phyloP scores from a whole-genome alignment of 2,113 vertebrate genomes.

The Scomber scombrus region DNA sequence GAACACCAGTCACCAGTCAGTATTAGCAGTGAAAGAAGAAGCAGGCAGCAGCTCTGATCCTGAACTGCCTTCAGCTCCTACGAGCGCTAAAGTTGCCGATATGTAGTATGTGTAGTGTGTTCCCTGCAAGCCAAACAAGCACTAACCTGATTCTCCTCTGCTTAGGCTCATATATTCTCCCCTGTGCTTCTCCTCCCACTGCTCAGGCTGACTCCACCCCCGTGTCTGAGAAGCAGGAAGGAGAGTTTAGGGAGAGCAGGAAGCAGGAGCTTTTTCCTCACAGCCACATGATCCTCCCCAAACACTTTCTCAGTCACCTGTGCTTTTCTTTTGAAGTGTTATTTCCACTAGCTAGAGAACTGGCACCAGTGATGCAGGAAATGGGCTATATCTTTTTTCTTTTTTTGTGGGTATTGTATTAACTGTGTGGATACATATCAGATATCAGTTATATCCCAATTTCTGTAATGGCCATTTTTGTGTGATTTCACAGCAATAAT shows the following conservation, averaged over 20 bases:
- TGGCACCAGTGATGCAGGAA: not conserved
- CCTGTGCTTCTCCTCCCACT: slow-evolving; percentile 38
- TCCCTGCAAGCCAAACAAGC: slow-evolving; percentile 37
- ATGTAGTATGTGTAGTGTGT: not conserved
- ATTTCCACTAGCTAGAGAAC: not conserved
- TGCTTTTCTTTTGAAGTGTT: not conserved
- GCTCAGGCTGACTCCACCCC: slow-evolving; percentile 57
- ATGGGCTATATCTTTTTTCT: not conserved
- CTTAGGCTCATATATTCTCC: slow-evolving; percentile 32
- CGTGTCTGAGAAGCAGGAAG: slow-evolving; percentile 37
- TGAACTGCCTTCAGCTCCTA: slow-evolving; percentile 5
- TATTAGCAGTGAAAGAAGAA: not conserved
- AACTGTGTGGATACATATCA: not conserved
- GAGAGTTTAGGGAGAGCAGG: slow-evolving; percentile 54
- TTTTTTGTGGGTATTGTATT: no score
- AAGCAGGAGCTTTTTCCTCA: slow-evolving; percentile 53
- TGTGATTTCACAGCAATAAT: no score
- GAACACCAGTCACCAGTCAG: not conserved
- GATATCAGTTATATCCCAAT: not conserved
- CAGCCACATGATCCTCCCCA: slow-evolving; percentile 37
- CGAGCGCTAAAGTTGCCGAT: not conserved
- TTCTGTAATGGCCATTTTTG: no score
- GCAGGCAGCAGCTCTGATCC: not conserved
- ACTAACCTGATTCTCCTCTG: slow-evolving; percentile 52
- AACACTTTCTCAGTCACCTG: slow-evolving; percentile 14